These are phyloP conservation scores for Rotaria macrura DNA, from an alignment of 2,888 invertebrate species.

Conservation along the genomic window DNA sequence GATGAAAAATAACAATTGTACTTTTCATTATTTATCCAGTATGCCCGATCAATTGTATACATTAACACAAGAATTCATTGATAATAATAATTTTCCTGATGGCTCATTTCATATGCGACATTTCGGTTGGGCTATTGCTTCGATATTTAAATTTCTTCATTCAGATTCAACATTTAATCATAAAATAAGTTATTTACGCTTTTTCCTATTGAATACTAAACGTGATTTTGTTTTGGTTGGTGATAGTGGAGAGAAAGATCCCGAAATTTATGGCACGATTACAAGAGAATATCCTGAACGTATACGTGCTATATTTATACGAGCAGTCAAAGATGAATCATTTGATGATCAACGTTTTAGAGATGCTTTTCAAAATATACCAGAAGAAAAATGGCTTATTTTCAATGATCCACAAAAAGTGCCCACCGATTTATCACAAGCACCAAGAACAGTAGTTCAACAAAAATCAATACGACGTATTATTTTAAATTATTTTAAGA, in stretches of 20 bases:
- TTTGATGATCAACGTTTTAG: not conserved
- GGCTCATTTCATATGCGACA: conserved; percentile 15
- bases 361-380: not conserved
- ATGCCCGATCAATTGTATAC: conserved; percentile 14
- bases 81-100: conserved; percentile 7
- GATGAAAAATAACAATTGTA: not conserved
- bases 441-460: not conserved
- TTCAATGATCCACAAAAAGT: not conserved
- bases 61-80: conserved; percentile 7
- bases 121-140: not conserved
- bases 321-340: not conserved
- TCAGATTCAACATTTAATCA: not conserved
- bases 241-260: conserved; percentile 5
- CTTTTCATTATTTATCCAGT: not conserved
- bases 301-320: not conserved
- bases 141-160: not conserved
- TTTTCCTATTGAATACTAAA: not conserved
- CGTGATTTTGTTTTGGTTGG: not conserved
- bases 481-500: too few species aligned
- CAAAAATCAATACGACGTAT: not conserved
- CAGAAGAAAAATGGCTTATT: not conserved
- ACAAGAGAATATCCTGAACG: not conserved
- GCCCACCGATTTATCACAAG: not conserved
- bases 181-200: not conserved
- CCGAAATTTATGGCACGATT: not conserved